These are phyloP conservation scores for Salvelinus namaycush DNA, from an alignment of 2,113 vertebrate genomes.

Conservation along the genomic window DNA sequence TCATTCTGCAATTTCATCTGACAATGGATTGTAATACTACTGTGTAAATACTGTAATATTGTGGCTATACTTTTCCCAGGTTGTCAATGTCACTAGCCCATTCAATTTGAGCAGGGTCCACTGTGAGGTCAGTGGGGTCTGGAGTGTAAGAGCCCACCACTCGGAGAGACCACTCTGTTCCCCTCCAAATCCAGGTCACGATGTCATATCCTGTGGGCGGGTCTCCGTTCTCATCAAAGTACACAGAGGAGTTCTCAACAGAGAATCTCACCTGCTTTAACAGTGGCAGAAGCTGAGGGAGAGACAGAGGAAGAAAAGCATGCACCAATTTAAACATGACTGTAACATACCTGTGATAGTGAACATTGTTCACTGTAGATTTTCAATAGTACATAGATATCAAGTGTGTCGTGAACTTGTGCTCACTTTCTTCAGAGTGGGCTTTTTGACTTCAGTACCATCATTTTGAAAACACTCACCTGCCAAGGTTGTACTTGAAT, in stretches of 20 bases:
- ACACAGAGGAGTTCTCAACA: conserved; percentile 67
- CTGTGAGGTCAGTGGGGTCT: conserved; percentile 37
- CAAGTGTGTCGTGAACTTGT: too few relatives aligned
- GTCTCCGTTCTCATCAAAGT: conserved; percentile 75
- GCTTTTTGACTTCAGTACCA: neutral
- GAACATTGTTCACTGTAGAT: too few relatives aligned
- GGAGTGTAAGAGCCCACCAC: conserved; percentile 71
- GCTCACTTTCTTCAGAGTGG: neutral
- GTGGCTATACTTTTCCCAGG: conserved; percentile 23
- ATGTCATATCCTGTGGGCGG: conserved; percentile 76
- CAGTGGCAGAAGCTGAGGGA: conserved; percentile 67
- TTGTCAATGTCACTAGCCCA: conserved; percentile 41
- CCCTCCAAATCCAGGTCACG: conserved; percentile 78
- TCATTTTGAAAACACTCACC: conserved; percentile 54
- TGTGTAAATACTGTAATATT: too few relatives aligned
- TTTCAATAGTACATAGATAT: too few relatives aligned
- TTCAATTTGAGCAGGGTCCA: conserved; percentile 60
- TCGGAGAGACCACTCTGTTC: conserved; percentile 54
- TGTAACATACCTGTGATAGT: neutral
- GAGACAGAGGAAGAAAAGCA: neutral
- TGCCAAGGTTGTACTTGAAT: conserved; percentile 71
- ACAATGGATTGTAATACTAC: too few relatives aligned
- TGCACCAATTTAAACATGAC: neutral
- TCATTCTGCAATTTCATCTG: too few relatives aligned
- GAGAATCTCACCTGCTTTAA: conserved; percentile 72